Evolutionary conservation across 2,113 vertebrate species (phyloP), one percentile per base, ranked within the genome.

Genomic region (Boleophthalmus pectinirostris): DNA sequence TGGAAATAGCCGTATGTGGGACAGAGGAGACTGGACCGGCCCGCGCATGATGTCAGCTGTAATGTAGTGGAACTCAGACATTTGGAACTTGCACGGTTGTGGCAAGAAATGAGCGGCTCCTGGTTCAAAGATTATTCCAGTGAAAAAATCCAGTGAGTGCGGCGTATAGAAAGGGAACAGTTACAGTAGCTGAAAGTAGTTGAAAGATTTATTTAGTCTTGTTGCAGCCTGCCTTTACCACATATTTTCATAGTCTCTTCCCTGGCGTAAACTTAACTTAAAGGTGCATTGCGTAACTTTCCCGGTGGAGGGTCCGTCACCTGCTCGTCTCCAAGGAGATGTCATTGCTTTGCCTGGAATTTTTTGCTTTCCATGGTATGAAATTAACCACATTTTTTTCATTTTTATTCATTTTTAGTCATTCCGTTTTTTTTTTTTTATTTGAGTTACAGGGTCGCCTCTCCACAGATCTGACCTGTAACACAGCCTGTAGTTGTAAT

Each of bases 1-100:
- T 73, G 75, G 66, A 81, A 84, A 84, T 84, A 87, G 72, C 72
- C 74, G 49, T 74, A 72, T 82, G 85, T 73, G 82, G 81, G 43
- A 38, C 5, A 16, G 43, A 72, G 54, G 80, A 54, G 83, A 78
- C 71, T 78, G 68, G 56, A 79, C 77, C 43, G 70, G 64, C 68
- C 74, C 54, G 15, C 38, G 68, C 64, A 68, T 68, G 70, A 85
- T 70, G 82, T 84, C 75, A 83, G 71, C 74, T 68, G 64, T 72
- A 75, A 58, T 73, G 80, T 68, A n/a, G 58, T 73, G 78, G 74
- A 68, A 75, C 75, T 7, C 68, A 82, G 9, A 53, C 38, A 16
- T 51, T 74, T 38, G 29, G 1, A n/a, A n/a, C n/a, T n/a, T n/a
- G n/a, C n/a, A 57, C 70, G 10, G 2, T 74, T 49, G 18, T 11